Conservation (phyloP, 2,113 vertebrate genomes). For the zebrafish (Danio rerio) region GRCz12tu NC_133198.1:35003501-35004000, state of each 20-base stretch:
- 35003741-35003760: neutral
- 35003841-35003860: too few species aligned
- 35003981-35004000: neutral
- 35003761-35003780: neutral
- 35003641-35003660: neutral
- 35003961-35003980: neutral
- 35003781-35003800: neutral
- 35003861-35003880: neutral
- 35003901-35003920: neutral
- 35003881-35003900: neutral
- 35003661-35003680: neutral
- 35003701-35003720: neutral
- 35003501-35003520: neutral
- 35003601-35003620: slow-evolving; percentile 2
- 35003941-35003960: neutral
- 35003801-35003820: neutral
- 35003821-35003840: too few species aligned
- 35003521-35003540: neutral
- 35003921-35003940: neutral
- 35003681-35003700: neutral
- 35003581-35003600: neutral
- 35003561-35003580: neutral
- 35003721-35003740: neutral
- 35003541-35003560: too few species aligned
- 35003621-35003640: neutral